These are phyloP conservation scores for Hypena proboscidalis DNA, from an alignment of 2,888 invertebrate genomes.

Conservation along the genomic window DNA sequence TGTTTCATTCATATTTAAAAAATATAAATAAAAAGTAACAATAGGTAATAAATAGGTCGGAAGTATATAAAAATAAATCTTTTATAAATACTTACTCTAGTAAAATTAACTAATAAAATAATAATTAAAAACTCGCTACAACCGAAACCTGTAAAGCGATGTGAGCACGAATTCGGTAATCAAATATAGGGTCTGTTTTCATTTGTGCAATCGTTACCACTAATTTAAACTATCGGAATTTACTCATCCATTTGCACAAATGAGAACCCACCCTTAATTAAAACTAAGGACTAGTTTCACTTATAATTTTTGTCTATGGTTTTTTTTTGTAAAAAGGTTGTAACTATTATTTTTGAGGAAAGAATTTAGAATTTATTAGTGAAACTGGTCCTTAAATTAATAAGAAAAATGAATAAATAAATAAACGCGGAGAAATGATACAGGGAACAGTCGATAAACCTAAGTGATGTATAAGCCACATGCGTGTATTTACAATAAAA, in stretches of 20 bases:
- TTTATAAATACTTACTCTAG: conserved; percentile 79
- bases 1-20: conserved; percentile 44
- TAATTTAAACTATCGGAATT: conserved; percentile 15
- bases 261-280: conserved; percentile 27
- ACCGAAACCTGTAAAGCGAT: conserved; percentile 51
- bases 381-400: conserved; percentile 24
- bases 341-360: neutral
- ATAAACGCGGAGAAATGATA: conserved; percentile 32
- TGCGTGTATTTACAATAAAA: conserved; percentile 48
- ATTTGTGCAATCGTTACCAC: conserved; percentile 36
- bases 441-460: conserved; percentile 24
- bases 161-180: conserved; percentile 36
- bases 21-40: conserved; percentile 69
- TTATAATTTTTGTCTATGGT: conserved; percentile 4
- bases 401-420: conserved; percentile 35
- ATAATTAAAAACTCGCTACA: conserved; percentile 51
- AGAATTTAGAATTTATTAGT: conserved; percentile 8
- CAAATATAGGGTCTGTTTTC: conserved; percentile 19
- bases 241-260: conserved; percentile 31
- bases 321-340: conserved; percentile 1
- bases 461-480: conserved; percentile 57
- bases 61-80: conserved; percentile 78
- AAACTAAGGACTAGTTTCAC: conserved; percentile 24
- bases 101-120: conserved; percentile 58
- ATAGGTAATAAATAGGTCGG: conserved; percentile 74